Evolutionary conservation across 2,888 invertebrate genomes (phyloP).

Genomic region (Laspeyria flexula): DNA sequence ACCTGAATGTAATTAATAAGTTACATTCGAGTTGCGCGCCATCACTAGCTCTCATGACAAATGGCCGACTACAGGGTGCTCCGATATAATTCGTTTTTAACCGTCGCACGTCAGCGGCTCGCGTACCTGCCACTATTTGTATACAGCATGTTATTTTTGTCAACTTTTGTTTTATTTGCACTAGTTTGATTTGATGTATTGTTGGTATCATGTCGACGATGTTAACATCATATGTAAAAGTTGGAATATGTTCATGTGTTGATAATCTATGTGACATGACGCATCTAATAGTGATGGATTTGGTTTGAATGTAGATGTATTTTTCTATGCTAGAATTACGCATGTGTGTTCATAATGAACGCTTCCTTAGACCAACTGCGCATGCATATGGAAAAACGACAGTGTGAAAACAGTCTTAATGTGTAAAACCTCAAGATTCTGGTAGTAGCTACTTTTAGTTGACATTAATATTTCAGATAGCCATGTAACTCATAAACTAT

Average conservation of each 20-base stretch:
- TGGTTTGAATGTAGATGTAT: background rate
- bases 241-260: background rate
- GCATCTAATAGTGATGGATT: background rate
- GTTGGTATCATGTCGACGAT: background rate
- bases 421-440: too few species aligned
- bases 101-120: conserved; percentile 75
- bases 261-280: background rate
- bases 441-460: too few species aligned
- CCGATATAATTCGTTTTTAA: conserved; percentile 82
- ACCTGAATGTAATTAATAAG: background rate
- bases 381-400: too few species aligned
- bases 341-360: too few species aligned
- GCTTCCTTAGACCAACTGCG: too few species aligned
- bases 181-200: conserved; percentile 4
- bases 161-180: conserved; percentile 1
- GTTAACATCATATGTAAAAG: background rate
- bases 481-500: too few species aligned
- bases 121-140: conserved; percentile 57
- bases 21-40: conserved; percentile 1
- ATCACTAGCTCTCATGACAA: conserved; percentile 66
- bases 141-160: conserved; percentile 45
- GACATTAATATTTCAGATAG: too few species aligned
- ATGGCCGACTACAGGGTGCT: conserved; percentile 75
- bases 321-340: background rate
- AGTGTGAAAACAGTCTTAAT: too few species aligned